These are phyloP conservation scores for Onychomys arenicola DNA, from an alignment of 2,797 vertebrate species.

Conservation along the genomic window DNA sequence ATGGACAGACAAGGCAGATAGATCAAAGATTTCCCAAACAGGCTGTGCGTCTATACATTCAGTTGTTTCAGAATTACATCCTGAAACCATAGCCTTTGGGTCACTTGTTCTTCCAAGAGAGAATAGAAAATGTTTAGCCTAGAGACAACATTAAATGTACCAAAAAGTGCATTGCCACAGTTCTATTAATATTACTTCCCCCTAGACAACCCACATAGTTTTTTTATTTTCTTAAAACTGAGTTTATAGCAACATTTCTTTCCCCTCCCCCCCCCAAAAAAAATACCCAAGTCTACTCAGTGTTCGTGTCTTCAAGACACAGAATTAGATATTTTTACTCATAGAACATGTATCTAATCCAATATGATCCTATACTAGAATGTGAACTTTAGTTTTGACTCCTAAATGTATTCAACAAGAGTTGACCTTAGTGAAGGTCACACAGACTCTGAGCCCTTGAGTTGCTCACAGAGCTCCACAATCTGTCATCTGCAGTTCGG, in stretches of 20 bases:
- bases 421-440: background rate
- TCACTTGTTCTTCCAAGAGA: slow-evolving; percentile 64
- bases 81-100: slow-evolving; percentile 50
- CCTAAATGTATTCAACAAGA: background rate
- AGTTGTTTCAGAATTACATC: slow-evolving; percentile 34
- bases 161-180: slow-evolving; percentile 46
- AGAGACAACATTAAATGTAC: slow-evolving; percentile 44
- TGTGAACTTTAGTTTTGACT: background rate
- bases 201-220: background rate
- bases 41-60: slow-evolving; percentile 66
- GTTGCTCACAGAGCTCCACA: background rate
- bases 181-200: slow-evolving; percentile 28
- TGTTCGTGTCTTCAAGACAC: background rate
- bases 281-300: background rate
- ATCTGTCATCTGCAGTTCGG: background rate
- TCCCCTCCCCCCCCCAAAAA: background rate
- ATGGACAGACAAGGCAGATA: background rate
- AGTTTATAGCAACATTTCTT: slow-evolving; percentile 12
- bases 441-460: background rate
- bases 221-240: background rate
- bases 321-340: background rate
- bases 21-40: slow-evolving; percentile 28
- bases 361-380: background rate
- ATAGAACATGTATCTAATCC: background rate
- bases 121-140: slow-evolving; percentile 49